Percentiles rank a stretch among this genome's conserved stretches.
Conservation (phyloP, 2,797 vertebrate species). For the Scolopax bukidnonensis region DNA sequence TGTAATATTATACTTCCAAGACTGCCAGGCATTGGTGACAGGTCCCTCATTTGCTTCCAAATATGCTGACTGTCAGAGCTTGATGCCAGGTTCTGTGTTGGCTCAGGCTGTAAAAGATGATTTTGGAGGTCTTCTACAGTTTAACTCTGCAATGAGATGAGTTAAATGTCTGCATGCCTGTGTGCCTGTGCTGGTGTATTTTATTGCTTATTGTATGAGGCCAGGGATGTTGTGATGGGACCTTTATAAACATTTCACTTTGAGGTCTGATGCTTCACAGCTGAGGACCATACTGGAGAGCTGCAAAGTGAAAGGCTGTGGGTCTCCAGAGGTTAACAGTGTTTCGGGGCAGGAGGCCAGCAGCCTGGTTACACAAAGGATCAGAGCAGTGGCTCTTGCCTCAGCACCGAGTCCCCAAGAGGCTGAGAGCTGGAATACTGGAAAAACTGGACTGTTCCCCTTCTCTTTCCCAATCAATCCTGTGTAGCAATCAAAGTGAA, state of each 20-base stretch:
- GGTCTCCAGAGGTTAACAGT: background rate
- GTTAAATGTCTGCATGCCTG: background rate
- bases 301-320: background rate
- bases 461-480: constrained; percentile 23
- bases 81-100: background rate
- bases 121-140: background rate
- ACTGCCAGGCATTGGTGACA: background rate
- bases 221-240: background rate
- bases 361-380: background rate
- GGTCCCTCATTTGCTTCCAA: constrained; percentile 16
- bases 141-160: background rate
- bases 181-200: background rate
- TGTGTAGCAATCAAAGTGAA: background rate
- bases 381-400: background rate
- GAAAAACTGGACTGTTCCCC: constrained; percentile 37
- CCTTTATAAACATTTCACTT: background rate
- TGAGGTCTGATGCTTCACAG: background rate
- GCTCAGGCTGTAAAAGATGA: background rate
- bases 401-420: background rate
- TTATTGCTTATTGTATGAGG: background rate
- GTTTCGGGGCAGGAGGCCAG: background rate
- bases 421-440: background rate
- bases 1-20: background rate
- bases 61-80: background rate
- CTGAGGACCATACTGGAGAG: background rate